Evolutionary conservation across 53 echinoderm and acorn worm species (phyloP).

Genomic region (Holothuria leucospilota): DNA sequence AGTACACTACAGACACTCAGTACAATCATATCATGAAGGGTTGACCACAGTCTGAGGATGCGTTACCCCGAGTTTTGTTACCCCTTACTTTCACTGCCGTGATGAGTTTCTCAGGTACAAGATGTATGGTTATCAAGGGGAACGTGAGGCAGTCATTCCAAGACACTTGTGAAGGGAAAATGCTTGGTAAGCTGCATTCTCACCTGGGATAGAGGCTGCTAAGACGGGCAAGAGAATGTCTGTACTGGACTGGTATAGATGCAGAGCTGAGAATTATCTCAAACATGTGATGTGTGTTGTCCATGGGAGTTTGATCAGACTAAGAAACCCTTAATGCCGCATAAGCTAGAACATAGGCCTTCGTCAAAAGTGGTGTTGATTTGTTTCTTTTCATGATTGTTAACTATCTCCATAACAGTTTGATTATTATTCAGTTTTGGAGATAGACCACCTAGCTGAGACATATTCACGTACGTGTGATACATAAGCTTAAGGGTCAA

Average conservation of each 20-base stretch:
- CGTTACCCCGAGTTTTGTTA: neutral
- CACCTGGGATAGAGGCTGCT: slow-evolving; percentile 47
- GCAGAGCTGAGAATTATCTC: slow-evolving; percentile 47
- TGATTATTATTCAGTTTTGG: no score
- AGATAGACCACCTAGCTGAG: slow-evolving; percentile 52
- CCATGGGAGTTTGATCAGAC: slow-evolving; percentile 14
- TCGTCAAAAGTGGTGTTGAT: slow-evolving; percentile 63
- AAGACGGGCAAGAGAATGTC: slow-evolving; percentile 46
- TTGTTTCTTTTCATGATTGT: slow-evolving; percentile 52
- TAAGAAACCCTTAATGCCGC: slow-evolving; percentile 57
- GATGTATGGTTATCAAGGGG: slow-evolving; percentile 59
- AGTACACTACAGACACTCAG: slow-evolving; percentile 2
- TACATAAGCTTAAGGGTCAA: slow-evolving; percentile 54
- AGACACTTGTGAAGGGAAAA: slow-evolving; percentile 49
- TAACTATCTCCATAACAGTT: no score
- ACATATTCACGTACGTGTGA: slow-evolving; percentile 26
- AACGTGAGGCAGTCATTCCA: slow-evolving; percentile 52
- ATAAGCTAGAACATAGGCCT: slow-evolving; percentile 57
- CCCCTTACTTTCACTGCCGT: slow-evolving; percentile 55
- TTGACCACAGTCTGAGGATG: no score
- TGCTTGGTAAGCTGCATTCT: slow-evolving; percentile 45
- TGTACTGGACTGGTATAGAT: slow-evolving; percentile 67
- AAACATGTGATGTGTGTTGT: slow-evolving; percentile 34
- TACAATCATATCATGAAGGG: neutral
- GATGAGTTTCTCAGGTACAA: slow-evolving; percentile 54